Evolutionary conservation across 2,888 invertebrate genomes (phyloP), one percentile per base, ranked within the genome.

Genomic region (Tetanocera ferruginea): DNA sequence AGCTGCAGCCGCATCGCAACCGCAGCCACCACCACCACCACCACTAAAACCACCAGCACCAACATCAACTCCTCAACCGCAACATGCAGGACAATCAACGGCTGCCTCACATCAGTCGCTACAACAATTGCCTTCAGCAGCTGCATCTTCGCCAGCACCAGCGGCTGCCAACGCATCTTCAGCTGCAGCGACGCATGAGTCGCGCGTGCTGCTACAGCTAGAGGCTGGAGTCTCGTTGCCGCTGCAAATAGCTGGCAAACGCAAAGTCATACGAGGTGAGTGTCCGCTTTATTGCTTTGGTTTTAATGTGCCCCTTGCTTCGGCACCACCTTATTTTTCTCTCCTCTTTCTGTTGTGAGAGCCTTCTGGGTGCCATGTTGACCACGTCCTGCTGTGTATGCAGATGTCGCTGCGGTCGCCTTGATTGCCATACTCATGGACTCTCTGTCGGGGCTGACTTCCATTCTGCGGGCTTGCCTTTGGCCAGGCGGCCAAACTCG

Each of bases 241-340:
- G 82, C 93, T 95, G 85, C 92, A 94, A 88, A 93, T 94, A 86
- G 94, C 94, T 84, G 94, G 94, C 85, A 93, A 93, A 87, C 91
- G 94, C 83, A 94, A 95, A 89, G 92, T 94, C 84, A 93, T 95
- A 85, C 92, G 93, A 93, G 95, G 95, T 95, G 90, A 92, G 92
- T 90, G 86, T 51, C 86, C 86, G 85, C 81, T 87, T 87, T 86
- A 86, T 84, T 83, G 83, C 84, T 81, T 79, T 83, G 78, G 81
- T 80, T 77, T 80, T 76, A 64, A 69, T 31, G 28, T 79, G 2
- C 14, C 43, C 43, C 43, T 43, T n/a, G n/a, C 43, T 11, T 0
- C 43, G 1, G 1, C 14, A 11, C 43, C 43, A 23, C 17, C 71
- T 23, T 64, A 14, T 23, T 43, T 5, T 57, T 70, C 25, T 34